phyloP scores from a whole-genome alignment of 2,888 invertebrate species.

The Schrankia costaestrigalis region DNA sequence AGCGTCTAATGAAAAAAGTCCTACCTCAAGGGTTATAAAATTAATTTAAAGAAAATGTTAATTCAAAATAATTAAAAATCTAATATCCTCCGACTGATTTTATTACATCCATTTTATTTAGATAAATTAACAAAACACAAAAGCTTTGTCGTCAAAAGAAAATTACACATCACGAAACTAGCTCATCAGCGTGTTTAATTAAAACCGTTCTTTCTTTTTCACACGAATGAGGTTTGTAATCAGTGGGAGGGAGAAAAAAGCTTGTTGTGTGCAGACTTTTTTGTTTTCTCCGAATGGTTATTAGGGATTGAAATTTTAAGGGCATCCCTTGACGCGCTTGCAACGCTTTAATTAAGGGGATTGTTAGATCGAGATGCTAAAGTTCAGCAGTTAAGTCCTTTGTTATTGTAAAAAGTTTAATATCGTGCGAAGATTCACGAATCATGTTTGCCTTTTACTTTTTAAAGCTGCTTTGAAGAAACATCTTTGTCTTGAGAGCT shows the following conservation, averaged over 20 bases:
- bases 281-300: conserved; percentile 42
- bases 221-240: conserved; percentile 28
- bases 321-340: conserved; percentile 39
- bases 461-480: conserved; percentile 26
- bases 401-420: conserved; percentile 44
- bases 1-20: too few species aligned
- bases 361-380: conserved; percentile 39
- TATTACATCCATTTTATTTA: conserved; percentile 16
- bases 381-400: conserved; percentile 37
- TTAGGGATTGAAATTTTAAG: conserved; percentile 41
- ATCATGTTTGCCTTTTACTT: conserved; percentile 30
- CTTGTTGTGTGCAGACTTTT: conserved; percentile 33
- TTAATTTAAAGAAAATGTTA: too few species aligned
- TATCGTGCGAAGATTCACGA: conserved; percentile 35
- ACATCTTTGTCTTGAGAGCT: conserved; percentile 26
- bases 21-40: too few species aligned
- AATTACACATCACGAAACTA: conserved; percentile 43
- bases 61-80: conserved; percentile 18
- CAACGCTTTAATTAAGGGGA: conserved; percentile 44
- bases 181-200: conserved; percentile 45
- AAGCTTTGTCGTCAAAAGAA: conserved; percentile 37
- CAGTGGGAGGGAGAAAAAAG: conserved; percentile 30
- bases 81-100: conserved; percentile 15
- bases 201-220: conserved; percentile 37
- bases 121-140: conserved; percentile 30